phyloP scores from a whole-genome alignment of 2,113 vertebrate genomes.

The Daphoenositta chrysoptera region DNA sequence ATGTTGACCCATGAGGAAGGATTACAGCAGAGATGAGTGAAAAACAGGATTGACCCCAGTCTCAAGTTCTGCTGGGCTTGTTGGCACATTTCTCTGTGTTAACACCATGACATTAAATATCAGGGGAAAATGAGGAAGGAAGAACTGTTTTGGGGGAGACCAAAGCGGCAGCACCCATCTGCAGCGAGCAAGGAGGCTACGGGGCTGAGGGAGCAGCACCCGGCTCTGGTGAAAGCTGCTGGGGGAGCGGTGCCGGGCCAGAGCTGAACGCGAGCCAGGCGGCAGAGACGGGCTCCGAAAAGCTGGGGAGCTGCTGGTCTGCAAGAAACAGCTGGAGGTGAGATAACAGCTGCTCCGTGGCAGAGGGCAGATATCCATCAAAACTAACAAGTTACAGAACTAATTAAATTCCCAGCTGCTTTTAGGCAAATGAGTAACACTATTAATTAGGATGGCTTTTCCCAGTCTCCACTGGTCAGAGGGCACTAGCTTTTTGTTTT shows the following conservation, averaged over 20 bases:
- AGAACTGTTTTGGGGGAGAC: accelerated
- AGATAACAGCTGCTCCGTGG: neutral
- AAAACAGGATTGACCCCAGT: neutral
- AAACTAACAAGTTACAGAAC: constrained; percentile 12
- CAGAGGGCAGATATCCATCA: constrained; percentile 34
- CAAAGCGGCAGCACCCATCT: neutral
- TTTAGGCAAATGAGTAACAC: neutral
- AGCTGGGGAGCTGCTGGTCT: neutral
- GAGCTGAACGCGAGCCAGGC: neutral
- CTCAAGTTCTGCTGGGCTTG: neutral
- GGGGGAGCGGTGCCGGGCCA: neutral
- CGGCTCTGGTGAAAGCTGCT: accelerated
- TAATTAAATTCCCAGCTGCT: constrained; percentile 42
- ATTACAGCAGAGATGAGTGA: neutral
- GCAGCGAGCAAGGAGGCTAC: neutral
- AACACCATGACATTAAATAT: neutral
- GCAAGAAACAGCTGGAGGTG: neutral
- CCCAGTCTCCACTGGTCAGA: neutral
- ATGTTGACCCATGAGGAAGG: neutral
- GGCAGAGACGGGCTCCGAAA: neutral
- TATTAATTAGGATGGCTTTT: constrained; percentile 14
- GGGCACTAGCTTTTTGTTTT: neutral
- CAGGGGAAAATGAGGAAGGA: neutral
- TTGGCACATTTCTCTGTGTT: neutral
- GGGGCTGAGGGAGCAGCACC: neutral